These are phyloP conservation scores for Antheraea assamensis DNA, from an alignment of 2,888 invertebrate species.

Conservation along the genomic window DNA sequence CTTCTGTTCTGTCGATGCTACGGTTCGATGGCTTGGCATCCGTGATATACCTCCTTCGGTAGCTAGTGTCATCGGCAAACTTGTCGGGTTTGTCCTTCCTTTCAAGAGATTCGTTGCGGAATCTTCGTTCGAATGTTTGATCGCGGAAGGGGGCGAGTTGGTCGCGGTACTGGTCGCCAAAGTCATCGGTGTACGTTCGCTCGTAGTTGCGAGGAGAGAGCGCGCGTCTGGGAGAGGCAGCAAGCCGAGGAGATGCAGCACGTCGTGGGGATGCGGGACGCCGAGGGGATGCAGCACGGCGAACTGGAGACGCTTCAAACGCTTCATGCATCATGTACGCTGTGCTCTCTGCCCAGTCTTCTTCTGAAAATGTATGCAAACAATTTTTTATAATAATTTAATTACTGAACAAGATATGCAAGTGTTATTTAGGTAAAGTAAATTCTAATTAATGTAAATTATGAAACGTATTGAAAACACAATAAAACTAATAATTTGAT, in stretches of 20 bases:
- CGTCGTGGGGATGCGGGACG: conserved; percentile 49
- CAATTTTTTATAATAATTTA: not conserved
- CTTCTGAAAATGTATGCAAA: conserved; percentile 80
- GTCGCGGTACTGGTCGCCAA: conserved; percentile 50
- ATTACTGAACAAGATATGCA: not conserved
- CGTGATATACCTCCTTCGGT: conserved; percentile 78
- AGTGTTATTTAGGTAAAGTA: not conserved
- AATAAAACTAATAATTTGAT: not conserved
- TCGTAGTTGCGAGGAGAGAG: conserved; percentile 56
- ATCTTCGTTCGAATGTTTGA: conserved; percentile 68
- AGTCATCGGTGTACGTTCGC: conserved; percentile 51
- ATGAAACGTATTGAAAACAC: not conserved
- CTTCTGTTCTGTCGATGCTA: conserved; percentile 74
- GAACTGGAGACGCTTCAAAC: conserved; percentile 67
- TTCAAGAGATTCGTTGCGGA: conserved; percentile 73
- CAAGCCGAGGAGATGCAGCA: conserved; percentile 46
- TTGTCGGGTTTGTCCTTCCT: conserved; percentile 71
- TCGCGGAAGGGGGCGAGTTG: conserved; percentile 57
- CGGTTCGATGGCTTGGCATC: conserved; percentile 74
- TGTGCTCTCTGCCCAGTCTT: conserved; percentile 87
- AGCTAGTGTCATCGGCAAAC: conserved; percentile 62
- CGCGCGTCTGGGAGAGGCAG: conserved; percentile 47
- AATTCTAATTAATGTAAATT: not conserved
- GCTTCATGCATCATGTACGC: conserved; percentile 85
- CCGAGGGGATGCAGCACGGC: conserved; percentile 48